Evolutionary conservation across 2,113 vertebrate species (phyloP).

Genomic region (Scomber japonicus): DNA sequence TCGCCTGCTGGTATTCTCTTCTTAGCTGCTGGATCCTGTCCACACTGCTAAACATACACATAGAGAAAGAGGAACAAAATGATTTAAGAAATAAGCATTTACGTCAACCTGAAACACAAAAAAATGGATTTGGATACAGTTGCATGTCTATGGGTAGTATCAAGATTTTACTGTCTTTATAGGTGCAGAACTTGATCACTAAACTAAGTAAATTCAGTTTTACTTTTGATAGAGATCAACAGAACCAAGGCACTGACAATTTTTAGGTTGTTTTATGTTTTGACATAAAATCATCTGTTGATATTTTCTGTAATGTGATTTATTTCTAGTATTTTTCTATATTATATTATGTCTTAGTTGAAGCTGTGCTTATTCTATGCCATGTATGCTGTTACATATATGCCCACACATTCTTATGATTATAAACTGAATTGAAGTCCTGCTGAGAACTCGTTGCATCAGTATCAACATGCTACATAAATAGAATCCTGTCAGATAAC

Average conservation of each 20-base stretch:
- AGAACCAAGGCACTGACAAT: neutral
- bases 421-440: too few species aligned
- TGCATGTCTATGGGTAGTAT: neutral
- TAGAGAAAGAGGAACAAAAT: neutral
- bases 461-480: neutral
- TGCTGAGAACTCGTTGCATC: conserved; percentile 2
- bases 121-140: neutral
- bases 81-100: neutral
- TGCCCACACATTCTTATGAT: too few species aligned
- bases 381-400: too few species aligned
- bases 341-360: too few species aligned
- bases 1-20: conserved; percentile 95
- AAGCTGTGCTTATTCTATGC: too few species aligned
- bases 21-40: conserved; percentile 95
- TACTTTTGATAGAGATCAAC: neutral
- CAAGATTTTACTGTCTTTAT: neutral
- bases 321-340: too few species aligned
- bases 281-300: neutral
- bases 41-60: conserved; percentile 77
- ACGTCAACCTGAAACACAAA: neutral
- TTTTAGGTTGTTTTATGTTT: neutral
- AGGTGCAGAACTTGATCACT: neutral
- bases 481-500: conserved; percentile 9
- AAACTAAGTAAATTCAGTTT: neutral
- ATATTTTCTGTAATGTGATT: too few species aligned